Percentiles rank a stretch among this genome's conserved stretches.
Evolutionary conservation across 2,113 vertebrate genomes (phyloP).

Genomic region (Panthera tigris): DNA sequence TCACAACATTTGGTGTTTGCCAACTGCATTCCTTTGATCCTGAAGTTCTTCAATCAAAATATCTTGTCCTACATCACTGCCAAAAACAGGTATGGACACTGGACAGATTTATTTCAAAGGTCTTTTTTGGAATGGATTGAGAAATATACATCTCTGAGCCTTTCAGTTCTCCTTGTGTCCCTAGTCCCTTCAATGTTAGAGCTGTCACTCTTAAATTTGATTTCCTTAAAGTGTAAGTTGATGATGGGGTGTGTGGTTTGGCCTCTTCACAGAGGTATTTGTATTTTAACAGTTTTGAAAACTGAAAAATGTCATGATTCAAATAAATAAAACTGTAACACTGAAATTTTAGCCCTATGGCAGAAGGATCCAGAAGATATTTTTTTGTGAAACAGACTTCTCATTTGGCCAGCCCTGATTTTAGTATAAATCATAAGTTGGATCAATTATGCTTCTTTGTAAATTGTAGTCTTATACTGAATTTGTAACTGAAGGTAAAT

Average conservation of each 20-base stretch:
- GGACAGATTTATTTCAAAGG: slow-evolving; percentile 26
- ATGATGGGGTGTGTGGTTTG: neutral
- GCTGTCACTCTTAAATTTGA: neutral
- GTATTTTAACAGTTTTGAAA: slow-evolving; percentile 49
- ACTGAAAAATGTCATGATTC: slow-evolving; percentile 12
- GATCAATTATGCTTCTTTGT: neutral
- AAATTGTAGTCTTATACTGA: neutral
- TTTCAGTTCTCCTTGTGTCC: neutral
- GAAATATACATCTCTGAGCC: neutral
- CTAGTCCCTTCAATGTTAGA: neutral
- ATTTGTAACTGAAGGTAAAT: slow-evolving; percentile 13
- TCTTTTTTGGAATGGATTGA: neutral
- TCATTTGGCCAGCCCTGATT: neutral
- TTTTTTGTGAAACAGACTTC: neutral
- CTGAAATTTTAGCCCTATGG: neutral
- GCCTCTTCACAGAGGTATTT: slow-evolving; percentile 9
- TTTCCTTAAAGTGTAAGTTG: slow-evolving; percentile 21
- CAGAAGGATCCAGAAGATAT: neutral
- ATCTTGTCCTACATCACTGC: slow-evolving; percentile 98
- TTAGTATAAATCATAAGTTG: slow-evolving; percentile 6
- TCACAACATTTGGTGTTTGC: slow-evolving; percentile 98
- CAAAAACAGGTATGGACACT: slow-evolving; percentile 93
- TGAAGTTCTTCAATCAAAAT: slow-evolving; percentile 99
- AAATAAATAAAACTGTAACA: neutral
- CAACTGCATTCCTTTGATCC: slow-evolving; percentile 98